phyloP scores from a whole-genome alignment of 2,888 invertebrate genomes.

The Thyatira batis region DNA sequence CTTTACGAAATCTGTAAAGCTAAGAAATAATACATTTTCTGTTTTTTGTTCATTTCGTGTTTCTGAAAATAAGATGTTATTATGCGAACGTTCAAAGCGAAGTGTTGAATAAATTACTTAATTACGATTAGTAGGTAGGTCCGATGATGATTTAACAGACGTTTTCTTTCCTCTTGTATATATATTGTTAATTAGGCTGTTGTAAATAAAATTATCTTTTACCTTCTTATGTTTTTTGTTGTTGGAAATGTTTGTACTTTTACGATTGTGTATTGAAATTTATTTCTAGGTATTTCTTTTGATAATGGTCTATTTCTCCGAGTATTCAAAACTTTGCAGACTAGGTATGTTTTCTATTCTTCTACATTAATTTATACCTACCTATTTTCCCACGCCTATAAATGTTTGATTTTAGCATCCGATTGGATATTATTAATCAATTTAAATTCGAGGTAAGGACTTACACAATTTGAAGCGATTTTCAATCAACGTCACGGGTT shows the following conservation, averaged over 20 bases:
- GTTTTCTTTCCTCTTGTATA: background rate
- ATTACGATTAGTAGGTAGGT: no score
- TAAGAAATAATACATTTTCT: no score
- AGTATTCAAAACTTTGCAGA: background rate
- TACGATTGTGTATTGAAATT: no score
- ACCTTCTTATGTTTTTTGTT: background rate
- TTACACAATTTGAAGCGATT: slow-evolving; percentile 14
- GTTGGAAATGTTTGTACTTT: no score
- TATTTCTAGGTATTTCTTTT: no score
- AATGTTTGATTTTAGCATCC: background rate
- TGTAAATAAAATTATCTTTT: background rate
- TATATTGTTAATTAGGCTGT: background rate
- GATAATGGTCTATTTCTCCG: no score
- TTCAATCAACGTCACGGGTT: slow-evolving; percentile 26
- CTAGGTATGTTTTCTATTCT: no score
- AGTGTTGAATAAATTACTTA: background rate
- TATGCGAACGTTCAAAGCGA: background rate
- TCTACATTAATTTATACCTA: no score
- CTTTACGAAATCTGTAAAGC: no score
- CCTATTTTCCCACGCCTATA: background rate
- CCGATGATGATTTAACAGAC: background rate
- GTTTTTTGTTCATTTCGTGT: no score
- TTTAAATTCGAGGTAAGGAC: background rate
- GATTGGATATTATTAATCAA: background rate
- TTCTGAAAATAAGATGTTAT: no score